Base-by-base conservation (phyloP, 2,113 vertebrate species). In the Chionomys nivalis region DNA sequence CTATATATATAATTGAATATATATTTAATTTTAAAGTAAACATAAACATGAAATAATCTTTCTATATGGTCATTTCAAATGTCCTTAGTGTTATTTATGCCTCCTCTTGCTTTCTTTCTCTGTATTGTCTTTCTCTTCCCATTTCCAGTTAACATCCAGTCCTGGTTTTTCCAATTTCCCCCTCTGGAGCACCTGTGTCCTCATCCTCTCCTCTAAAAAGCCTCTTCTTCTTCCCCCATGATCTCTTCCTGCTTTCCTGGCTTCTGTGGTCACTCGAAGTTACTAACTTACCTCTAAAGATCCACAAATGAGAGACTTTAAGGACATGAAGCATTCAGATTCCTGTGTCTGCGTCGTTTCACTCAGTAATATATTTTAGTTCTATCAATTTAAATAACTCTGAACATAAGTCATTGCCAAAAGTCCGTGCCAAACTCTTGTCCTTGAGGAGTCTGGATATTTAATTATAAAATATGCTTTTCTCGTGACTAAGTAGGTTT, bases 401-500 rank as follows among this genome's bases (percentile, higher is more conserved):
- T 31, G 49, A 72, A 42, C n/a, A 33, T 9, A 23, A 33, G 16
- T 42, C 12, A 24, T 3, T 85, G 65, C 13, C 63, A 44, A 75
- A 87, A 94, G 3, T 26, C 42, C 1, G 10, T 39, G 55, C 75
- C 73, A 82, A 77, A 28, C 58, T 44, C 39, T 89, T 44, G 68
- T 55, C 26, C 26, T 21, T 23, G 49, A 55, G 26, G 10, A 19
- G 70, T 92, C 93, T 87, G 31, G n/a, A 16, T 83, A 61, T 75
- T 97, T 94, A 88, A 78, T 86, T 93, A 42, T 86, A 81, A 89
- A 78, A n/a, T 88, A 26, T 1, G n/a, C 2, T 75, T 76, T 81
- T 94, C 65, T 85, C 33, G 42, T 95, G 23, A 75, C n/a, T 76
- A 14, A 36, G 28, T 16, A 66, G 65, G 19, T 52, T 13, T 23